Conservation (phyloP, 53 echinoderm and acorn worm genomes). For the Luidia sarsii region DNA sequence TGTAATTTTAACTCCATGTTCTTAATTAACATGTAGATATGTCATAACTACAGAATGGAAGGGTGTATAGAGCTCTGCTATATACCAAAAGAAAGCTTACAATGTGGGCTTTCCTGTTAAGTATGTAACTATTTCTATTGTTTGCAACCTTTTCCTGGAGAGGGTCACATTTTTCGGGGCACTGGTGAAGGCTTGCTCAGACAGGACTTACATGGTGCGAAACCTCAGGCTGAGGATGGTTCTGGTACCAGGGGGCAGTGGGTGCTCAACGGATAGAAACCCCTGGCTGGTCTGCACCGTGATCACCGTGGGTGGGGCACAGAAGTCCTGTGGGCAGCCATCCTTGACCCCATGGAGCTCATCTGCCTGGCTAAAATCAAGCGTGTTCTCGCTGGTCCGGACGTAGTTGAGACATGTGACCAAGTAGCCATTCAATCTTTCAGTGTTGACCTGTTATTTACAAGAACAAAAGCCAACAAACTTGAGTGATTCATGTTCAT, state of each 20-base stretch:
- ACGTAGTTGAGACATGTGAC: conserved; percentile 93
- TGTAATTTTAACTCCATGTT: too few species aligned
- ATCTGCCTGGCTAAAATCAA: conserved; percentile 73
- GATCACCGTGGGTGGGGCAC: conserved; percentile 89
- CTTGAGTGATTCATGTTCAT: too few species aligned
- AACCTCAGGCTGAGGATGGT: conserved; percentile 81
- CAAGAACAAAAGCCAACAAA: too few species aligned
- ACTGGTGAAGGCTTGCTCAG: background rate
- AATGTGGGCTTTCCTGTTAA: too few species aligned
- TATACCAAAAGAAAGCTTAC: too few species aligned
- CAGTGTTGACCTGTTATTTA: conserved; percentile 81
- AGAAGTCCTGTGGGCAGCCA: conserved; percentile 90
- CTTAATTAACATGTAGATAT: too few species aligned
- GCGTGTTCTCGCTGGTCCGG: conserved; percentile 62
- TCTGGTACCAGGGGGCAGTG: conserved; percentile 81
- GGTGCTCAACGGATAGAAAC: conserved; percentile 76
- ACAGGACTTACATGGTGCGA: conserved; percentile 75
- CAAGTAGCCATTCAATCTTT: conserved; percentile 94
- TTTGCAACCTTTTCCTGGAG: background rate
- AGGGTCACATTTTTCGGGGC: background rate
- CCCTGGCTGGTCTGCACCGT: conserved; percentile 71
- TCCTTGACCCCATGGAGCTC: conserved; percentile 79
- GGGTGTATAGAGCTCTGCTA: too few species aligned
- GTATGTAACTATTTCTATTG: too few species aligned
- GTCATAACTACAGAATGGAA: too few species aligned